Conservation (phyloP, 2,888 invertebrate genomes). For the Drosophila tanythrix region DNA sequence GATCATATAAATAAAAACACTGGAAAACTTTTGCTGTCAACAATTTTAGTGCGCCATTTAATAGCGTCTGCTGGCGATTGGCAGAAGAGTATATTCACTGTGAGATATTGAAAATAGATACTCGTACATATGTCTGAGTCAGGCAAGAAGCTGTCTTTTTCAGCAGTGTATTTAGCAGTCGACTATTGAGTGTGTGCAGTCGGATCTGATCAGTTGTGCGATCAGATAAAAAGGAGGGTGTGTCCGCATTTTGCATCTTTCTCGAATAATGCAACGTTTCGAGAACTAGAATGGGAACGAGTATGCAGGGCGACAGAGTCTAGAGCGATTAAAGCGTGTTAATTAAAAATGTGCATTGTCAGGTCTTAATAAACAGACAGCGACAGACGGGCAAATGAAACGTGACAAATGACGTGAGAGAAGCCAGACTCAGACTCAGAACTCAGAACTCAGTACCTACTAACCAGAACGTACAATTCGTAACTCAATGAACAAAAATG, state of each 20-base stretch:
- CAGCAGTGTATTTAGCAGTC: not conserved
- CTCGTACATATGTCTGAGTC: no score
- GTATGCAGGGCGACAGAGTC: constrained; percentile 50
- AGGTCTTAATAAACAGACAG: constrained; percentile 13
- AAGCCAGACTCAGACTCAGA: constrained; percentile 1
- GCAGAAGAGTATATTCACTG: no score
- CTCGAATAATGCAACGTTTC: not conserved
- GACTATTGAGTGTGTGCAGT: constrained; percentile 4
- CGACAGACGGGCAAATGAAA: constrained; percentile 52
- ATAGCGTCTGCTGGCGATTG: not conserved
- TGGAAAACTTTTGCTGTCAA: not conserved
- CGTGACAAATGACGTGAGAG: constrained; percentile 64
- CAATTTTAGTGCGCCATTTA: constrained; percentile 34
- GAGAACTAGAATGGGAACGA: constrained; percentile 1
- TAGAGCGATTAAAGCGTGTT: constrained; percentile 39
- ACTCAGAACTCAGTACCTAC: not conserved
- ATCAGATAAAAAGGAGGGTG: constrained; percentile 31
- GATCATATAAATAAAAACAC: not conserved
- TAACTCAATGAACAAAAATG: not conserved
- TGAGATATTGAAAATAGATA: not conserved
- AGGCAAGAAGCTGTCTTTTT: not conserved
- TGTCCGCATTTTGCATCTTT: constrained; percentile 39
- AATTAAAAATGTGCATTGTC: constrained; percentile 57
- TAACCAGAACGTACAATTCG: not conserved
- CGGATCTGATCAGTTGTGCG: constrained; percentile 9